Conservation (phyloP, 2,113 vertebrate genomes). For the Meleagris gallopavo region DNA sequence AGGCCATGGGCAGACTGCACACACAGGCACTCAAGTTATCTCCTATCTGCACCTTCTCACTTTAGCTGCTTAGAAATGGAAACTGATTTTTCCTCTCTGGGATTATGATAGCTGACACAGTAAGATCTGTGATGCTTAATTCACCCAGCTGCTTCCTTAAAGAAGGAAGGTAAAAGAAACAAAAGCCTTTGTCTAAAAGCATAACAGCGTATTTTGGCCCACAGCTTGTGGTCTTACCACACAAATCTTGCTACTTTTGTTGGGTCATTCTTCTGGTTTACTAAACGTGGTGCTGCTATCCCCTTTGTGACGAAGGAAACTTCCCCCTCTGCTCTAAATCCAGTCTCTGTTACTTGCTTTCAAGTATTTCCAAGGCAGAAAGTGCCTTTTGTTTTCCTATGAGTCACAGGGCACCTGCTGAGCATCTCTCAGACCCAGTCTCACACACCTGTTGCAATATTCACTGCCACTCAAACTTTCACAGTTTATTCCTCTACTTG, state of each 20-base stretch:
- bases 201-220: not conserved
- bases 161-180: not conserved
- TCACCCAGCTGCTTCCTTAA: not conserved
- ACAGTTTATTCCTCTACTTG: not conserved
- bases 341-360: not conserved
- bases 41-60: not conserved
- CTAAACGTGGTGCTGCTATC: not conserved
- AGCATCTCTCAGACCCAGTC: not conserved
- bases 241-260: not conserved
- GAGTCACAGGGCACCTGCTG: not conserved
- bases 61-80: not conserved
- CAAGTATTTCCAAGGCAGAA: not conserved
- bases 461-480: not conserved
- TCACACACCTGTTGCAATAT: not conserved
- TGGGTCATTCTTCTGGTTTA: not conserved
- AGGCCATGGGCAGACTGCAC: accelerated
- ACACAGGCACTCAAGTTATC: not conserved
- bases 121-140: not conserved
- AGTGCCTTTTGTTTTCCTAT: not conserved
- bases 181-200: not conserved
- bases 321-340: not conserved
- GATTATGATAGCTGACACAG: not conserved
- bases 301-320: not conserved
- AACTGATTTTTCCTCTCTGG: not conserved
- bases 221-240: not conserved